Evolutionary conservation across 1,140 invertebrate genomes (phyloP).

Genomic region (Zaprionus vittiger): DNA sequence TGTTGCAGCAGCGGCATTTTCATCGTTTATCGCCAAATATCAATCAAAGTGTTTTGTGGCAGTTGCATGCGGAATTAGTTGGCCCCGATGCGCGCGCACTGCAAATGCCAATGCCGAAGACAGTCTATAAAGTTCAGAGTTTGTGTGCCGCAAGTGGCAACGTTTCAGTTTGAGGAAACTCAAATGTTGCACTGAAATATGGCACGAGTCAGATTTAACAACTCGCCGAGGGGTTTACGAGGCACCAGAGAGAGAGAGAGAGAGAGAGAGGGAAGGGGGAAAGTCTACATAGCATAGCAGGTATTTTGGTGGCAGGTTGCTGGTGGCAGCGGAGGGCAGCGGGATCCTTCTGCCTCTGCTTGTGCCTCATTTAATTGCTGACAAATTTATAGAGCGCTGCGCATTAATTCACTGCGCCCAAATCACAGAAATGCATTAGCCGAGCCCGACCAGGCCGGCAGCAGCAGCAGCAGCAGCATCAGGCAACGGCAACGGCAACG

Average conservation of each 20-base stretch:
- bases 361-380: slow-evolving; percentile 78
- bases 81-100: slow-evolving; percentile 27
- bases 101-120: slow-evolving; percentile 21
- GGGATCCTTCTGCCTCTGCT: slow-evolving; percentile 24
- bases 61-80: slow-evolving; percentile 51
- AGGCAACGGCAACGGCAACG: slow-evolving; percentile 28
- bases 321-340: background rate
- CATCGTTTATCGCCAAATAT: slow-evolving; percentile 75
- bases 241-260: no score
- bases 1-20: slow-evolving; percentile 35
- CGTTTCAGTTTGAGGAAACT: slow-evolving; percentile 12
- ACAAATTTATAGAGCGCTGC: slow-evolving; percentile 83
- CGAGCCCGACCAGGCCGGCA: slow-evolving; percentile 23
- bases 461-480: slow-evolving; percentile 12
- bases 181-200: slow-evolving; percentile 34
- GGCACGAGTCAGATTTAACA: slow-evolving; percentile 30
- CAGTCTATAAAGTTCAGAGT: slow-evolving; percentile 79
- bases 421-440: slow-evolving; percentile 81
- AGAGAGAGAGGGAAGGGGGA: background rate
- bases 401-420: slow-evolving; percentile 80
- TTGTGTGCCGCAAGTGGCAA: slow-evolving; percentile 48
- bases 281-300: background rate
- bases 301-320: background rate
- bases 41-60: slow-evolving; percentile 62
- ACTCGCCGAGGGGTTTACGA: no score